phyloP scores from a whole-genome alignment of 2,113 vertebrate genomes.

The Brienomyrus brachyistius region DNA sequence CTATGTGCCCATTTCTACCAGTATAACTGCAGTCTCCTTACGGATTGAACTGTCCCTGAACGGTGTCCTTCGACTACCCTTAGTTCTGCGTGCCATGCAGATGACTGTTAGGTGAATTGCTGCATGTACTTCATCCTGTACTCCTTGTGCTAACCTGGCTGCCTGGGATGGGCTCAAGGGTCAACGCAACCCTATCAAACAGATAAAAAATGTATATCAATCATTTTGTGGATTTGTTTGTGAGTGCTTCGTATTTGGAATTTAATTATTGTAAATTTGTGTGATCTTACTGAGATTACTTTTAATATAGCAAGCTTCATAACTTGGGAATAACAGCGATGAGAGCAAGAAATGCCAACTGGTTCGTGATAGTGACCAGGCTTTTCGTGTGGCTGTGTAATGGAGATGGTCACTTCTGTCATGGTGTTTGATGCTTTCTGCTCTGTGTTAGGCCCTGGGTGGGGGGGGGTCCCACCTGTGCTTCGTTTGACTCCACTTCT shows the following conservation, averaged over 20 bases:
- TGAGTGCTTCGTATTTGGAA: not conserved
- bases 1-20: not conserved
- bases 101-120: not conserved
- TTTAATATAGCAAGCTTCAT: not conserved
- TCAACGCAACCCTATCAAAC: not conserved
- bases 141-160: conserved; percentile 58
- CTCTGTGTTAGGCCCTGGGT: not conserved
- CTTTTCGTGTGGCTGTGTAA: conserved; percentile 80
- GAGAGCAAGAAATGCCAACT: not conserved
- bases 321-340: not conserved
- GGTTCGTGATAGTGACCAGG: not conserved
- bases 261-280: not conserved
- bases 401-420: conserved; percentile 65
- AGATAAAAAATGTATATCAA: too few relatives aligned
- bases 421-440: not conserved
- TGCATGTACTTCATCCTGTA: not conserved
- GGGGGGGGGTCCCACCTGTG: not conserved
- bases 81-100: not conserved
- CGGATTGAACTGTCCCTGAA: not conserved
- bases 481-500: not conserved
- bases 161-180: not conserved
- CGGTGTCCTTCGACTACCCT: not conserved
- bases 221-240: not conserved
- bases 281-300: not conserved
- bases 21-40: not conserved